Percentiles rank a stretch among this genome's conserved stretches.
Evolutionary conservation across 2,888 invertebrate genomes (phyloP).

Genomic region (Sussaba pulchella): DNA sequence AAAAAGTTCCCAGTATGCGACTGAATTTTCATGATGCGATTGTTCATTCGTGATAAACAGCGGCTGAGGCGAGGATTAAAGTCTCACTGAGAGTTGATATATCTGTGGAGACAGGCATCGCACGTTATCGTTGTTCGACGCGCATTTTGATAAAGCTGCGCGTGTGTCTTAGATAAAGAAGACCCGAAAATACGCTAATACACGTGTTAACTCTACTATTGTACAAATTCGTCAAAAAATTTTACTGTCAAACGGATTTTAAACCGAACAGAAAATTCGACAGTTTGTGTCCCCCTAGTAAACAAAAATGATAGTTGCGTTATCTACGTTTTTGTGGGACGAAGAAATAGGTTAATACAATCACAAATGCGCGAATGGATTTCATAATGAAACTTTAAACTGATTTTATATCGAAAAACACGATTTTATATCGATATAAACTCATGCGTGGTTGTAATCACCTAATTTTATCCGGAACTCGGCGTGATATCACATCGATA

Average conservation of each 20-base stretch:
- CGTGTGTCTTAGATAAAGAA: conserved; percentile 18
- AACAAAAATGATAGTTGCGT: not conserved
- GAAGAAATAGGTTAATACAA: not conserved
- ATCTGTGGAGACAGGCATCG: not conserved
- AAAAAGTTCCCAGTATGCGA: not conserved
- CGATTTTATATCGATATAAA: too few relatives aligned
- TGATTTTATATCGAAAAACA: too few relatives aligned
- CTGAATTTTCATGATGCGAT: conserved; percentile 13
- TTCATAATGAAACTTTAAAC: too few relatives aligned
- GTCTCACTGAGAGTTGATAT: conserved; percentile 22
- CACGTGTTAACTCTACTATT: conserved; percentile 25
- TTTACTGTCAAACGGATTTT: too few relatives aligned
- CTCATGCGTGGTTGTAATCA: too few relatives aligned
- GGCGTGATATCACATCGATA: too few relatives aligned
- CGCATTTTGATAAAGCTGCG: conserved; percentile 35
- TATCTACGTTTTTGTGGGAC: not conserved
- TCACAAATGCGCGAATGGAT: not conserved
- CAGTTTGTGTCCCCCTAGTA: not conserved
- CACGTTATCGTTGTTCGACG: conserved; percentile 12
- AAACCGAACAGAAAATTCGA: too few relatives aligned
- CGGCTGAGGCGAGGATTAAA: not conserved
- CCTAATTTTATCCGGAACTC: too few relatives aligned
- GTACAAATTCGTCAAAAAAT: conserved; percentile 7
- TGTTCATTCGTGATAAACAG: conserved; percentile 11
- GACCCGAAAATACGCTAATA: not conserved